These are phyloP conservation scores for Diorhabda elongata DNA, from an alignment of 1,140 invertebrate species.

Conservation along the genomic window DNA sequence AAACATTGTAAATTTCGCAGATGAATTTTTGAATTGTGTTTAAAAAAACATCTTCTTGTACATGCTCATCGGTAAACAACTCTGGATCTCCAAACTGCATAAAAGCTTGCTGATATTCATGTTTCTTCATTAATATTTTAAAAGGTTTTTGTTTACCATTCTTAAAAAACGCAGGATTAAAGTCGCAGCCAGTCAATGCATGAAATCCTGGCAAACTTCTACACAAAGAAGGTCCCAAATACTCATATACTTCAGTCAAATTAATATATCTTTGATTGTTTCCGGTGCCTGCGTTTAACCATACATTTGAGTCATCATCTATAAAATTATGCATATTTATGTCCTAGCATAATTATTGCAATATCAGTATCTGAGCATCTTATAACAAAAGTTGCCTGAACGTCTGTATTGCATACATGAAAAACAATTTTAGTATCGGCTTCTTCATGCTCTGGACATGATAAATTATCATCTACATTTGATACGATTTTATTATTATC, in stretches of 20 bases:
- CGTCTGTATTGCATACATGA: conserved; percentile 30
- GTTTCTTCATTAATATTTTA: conserved; percentile 23
- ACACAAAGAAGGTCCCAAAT: too few species aligned
- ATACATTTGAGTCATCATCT: conserved; percentile 26
- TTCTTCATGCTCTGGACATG: conserved; percentile 39
- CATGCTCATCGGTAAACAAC: conserved; percentile 20
- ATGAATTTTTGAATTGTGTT: conserved; percentile 17
- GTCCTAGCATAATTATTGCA: conserved; percentile 29
- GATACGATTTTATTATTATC: conserved; percentile 19
- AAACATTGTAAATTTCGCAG: conserved; percentile 18
- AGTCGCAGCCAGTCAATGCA: too few species aligned
- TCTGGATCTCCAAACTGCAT: conserved; percentile 24
- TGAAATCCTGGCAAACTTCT: too few species aligned
- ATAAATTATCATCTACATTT: conserved; percentile 25
- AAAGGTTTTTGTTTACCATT: conserved; percentile 24
- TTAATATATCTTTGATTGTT: too few species aligned
- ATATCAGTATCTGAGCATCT: conserved; percentile 31
- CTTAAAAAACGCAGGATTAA: too few species aligned
- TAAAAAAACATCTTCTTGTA: conserved; percentile 17
- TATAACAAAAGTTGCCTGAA: conserved; percentile 22
- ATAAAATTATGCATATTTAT: conserved; percentile 39
- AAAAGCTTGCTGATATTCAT: conserved; percentile 27
- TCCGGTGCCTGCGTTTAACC: not conserved
- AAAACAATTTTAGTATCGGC: conserved; percentile 40
- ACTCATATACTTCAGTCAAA: too few species aligned